phyloP scores from a whole-genome alignment of 2,797 vertebrate genomes.

The Cynodonichthys magdalenae region DNA sequence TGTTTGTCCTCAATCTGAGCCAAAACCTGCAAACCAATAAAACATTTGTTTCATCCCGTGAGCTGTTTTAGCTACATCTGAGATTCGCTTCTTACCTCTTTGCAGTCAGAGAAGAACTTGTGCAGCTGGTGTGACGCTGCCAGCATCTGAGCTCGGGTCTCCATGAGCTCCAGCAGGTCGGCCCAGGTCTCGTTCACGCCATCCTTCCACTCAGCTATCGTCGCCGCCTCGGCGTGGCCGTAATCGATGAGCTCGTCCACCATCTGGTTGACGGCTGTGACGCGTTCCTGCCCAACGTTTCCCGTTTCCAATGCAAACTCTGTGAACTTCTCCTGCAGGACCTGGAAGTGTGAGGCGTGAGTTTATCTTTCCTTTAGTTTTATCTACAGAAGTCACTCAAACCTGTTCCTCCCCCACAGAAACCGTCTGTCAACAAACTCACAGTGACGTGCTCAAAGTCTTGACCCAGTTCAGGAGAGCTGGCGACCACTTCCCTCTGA shows the following conservation, averaged over 20 bases:
- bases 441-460: constrained; percentile 95
- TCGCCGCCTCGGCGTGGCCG: constrained; percentile 90
- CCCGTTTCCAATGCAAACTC: constrained; percentile 91
- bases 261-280: constrained; percentile 93
- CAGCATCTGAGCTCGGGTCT: constrained; percentile 91
- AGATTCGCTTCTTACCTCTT: constrained; percentile 75
- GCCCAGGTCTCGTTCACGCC: constrained; percentile 96
- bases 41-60: neutral
- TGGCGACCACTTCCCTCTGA: constrained; percentile 92
- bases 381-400: neutral
- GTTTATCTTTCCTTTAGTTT: too few relatives aligned
- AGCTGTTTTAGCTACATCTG: fast-evolving
- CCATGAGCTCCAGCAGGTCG: constrained; percentile 94
- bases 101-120: constrained; percentile 93
- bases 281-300: constrained; percentile 87
- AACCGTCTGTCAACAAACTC: constrained; percentile 39
- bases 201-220: constrained; percentile 96
- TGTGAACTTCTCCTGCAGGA: constrained; percentile 94
- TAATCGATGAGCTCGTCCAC: constrained; percentile 96
- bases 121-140: constrained; percentile 93
- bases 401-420: constrained; percentile 2
- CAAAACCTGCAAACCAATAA: constrained; percentile 72
- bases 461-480: constrained; percentile 93
- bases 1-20: constrained; percentile 92
- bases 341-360: constrained; percentile 47